Conservation (phyloP, 2,888 invertebrate species). For the Orgyia antiqua region DNA sequence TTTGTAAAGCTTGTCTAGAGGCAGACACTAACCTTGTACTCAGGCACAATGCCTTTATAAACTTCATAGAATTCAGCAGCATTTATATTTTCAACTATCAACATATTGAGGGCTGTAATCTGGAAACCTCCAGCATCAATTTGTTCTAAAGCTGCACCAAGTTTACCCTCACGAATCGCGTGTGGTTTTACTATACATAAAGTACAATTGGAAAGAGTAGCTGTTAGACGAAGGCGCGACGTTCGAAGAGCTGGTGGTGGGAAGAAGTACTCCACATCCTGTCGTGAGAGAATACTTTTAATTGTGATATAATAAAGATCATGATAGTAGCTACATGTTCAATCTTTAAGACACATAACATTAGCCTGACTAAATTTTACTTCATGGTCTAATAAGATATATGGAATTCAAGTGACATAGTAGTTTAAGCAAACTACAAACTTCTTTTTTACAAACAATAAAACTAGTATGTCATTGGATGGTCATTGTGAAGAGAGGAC, state of each 20-base stretch:
- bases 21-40: conserved; percentile 83
- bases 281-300: too few relatives aligned
- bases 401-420: too few relatives aligned
- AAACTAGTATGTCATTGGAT: too few relatives aligned
- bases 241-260: conserved; percentile 54
- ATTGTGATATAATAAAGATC: too few relatives aligned
- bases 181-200: conserved; percentile 94
- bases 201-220: conserved; percentile 82
- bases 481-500: too few relatives aligned
- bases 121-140: conserved; percentile 88
- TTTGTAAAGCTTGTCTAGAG: neutral
- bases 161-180: conserved; percentile 85
- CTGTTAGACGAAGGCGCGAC: conserved; percentile 67
- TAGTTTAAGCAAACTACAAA: too few relatives aligned
- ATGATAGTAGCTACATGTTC: too few relatives aligned
- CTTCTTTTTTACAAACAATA: too few relatives aligned
- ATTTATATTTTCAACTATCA: conserved; percentile 86
- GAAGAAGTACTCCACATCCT: conserved; percentile 83
- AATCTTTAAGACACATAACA: too few relatives aligned
- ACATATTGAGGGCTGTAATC: conserved; percentile 89
- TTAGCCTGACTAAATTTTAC: too few relatives aligned
- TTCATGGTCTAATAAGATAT: too few relatives aligned
- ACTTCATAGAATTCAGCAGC: conserved; percentile 96
- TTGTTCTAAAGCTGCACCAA: conserved; percentile 82
- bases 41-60: conserved; percentile 91